These are phyloP conservation scores for Ectemnius continuus DNA, from an alignment of 2,888 invertebrate species.

Conservation along the genomic window DNA sequence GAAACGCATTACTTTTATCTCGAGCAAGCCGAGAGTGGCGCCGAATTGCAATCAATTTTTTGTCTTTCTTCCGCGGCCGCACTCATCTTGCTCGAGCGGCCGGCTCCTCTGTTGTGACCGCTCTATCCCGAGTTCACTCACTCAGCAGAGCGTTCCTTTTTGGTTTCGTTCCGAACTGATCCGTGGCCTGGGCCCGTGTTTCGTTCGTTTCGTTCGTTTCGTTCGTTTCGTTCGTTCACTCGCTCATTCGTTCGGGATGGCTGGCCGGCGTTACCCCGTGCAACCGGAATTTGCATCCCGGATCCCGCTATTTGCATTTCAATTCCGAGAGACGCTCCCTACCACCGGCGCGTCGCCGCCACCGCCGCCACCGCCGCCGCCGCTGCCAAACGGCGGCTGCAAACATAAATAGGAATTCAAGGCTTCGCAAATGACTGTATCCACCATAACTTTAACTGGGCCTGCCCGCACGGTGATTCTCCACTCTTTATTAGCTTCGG, in stretches of 20 bases:
- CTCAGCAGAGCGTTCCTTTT: slow-evolving; percentile 57
- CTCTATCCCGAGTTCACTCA: slow-evolving; percentile 63
- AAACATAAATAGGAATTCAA: slow-evolving; percentile 75
- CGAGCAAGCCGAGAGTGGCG: slow-evolving; percentile 68
- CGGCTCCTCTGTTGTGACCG: slow-evolving; percentile 24
- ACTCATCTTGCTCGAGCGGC: slow-evolving; percentile 42
- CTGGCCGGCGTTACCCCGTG: slow-evolving; percentile 72
- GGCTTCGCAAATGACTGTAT: slow-evolving; percentile 60
- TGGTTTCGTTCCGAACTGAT: slow-evolving; percentile 66
- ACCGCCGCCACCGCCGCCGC: slow-evolving; percentile 60
- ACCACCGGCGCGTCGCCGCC: slow-evolving; percentile 20
- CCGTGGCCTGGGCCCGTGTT: slow-evolving; percentile 60
- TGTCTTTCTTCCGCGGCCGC: slow-evolving; percentile 60
- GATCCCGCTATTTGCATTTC: slow-evolving; percentile 77
- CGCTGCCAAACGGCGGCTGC: slow-evolving; percentile 74
- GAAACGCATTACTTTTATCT: slow-evolving; percentile 73
- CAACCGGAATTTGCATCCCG: slow-evolving; percentile 77
- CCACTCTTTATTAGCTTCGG: slow-evolving; percentile 59
- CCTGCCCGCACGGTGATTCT: slow-evolving; percentile 38
- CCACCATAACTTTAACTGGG: slow-evolving; percentile 49
- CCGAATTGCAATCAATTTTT: slow-evolving; percentile 75
- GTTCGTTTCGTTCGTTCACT: slow-evolving; percentile 51
- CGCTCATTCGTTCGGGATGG: slow-evolving; percentile 63
- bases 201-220: slow-evolving; percentile 14
- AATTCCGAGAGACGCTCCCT: slow-evolving; percentile 72